These are phyloP conservation scores for Pasiphila rectangulata DNA, from an alignment of 2,888 invertebrate genomes.

Conservation along the genomic window DNA sequence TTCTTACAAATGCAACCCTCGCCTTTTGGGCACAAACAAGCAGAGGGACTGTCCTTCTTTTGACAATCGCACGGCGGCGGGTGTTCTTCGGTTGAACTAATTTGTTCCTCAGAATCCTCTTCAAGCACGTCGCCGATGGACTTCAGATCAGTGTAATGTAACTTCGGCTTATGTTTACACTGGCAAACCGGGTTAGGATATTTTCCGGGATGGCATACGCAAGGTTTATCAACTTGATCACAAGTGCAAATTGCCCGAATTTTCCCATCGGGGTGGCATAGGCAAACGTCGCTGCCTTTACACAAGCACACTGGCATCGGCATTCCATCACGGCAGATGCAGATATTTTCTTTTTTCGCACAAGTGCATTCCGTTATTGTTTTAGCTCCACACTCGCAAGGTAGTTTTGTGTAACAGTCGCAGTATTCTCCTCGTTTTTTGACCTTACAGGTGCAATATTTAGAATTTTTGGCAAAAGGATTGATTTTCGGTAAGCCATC, in stretches of 20 bases:
- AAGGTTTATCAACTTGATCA: conserved; percentile 57
- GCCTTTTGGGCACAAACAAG: conserved; percentile 58
- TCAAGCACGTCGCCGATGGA: conserved; percentile 27
- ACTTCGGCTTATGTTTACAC: conserved; percentile 53
- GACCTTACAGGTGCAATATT: conserved; percentile 50
- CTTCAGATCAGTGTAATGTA: conserved; percentile 26
- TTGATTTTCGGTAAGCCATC: conserved; percentile 67
- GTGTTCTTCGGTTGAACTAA: background rate
- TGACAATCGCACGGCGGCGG: conserved; percentile 61
- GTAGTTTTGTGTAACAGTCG: conserved; percentile 52
- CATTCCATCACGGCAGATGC: conserved; percentile 52
- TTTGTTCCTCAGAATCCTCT: conserved; percentile 13
- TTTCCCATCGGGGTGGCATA: conserved; percentile 54
- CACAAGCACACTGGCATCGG: conserved; percentile 55
- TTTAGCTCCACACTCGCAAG: conserved; percentile 65
- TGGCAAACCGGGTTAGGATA: conserved; percentile 58
- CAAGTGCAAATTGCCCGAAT: conserved; percentile 56
- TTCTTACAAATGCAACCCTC: conserved; percentile 52
- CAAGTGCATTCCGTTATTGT: conserved; percentile 55
- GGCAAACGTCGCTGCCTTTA: conserved; percentile 49
- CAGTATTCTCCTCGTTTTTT: conserved; percentile 57
- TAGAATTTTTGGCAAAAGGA: conserved; percentile 35
- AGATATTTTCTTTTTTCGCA: conserved; percentile 48
- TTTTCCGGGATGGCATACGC: conserved; percentile 54
- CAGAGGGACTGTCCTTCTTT: conserved; percentile 38